Conservation (phyloP, 2,888 invertebrate species). For the Punctoribates punctum region DNA sequence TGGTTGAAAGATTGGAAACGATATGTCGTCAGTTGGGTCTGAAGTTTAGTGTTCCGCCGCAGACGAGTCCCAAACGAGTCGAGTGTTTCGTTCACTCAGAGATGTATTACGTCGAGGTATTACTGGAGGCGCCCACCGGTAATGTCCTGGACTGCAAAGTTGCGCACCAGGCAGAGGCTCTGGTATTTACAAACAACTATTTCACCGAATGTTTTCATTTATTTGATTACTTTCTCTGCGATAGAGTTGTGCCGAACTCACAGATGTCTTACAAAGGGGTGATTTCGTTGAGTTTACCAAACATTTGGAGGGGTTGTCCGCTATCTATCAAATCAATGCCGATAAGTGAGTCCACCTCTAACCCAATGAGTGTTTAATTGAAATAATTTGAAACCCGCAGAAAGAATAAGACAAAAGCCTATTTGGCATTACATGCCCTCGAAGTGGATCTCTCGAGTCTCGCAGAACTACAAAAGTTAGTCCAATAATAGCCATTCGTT, state of each 20-base stretch:
- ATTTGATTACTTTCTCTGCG: neutral
- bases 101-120: slow-evolving; percentile 91
- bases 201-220: neutral
- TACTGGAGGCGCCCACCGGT: slow-evolving; percentile 71
- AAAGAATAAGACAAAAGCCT: slow-evolving; percentile 90
- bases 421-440: slow-evolving; percentile 82
- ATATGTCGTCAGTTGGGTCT: slow-evolving; percentile 77
- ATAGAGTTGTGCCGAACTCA: slow-evolving; percentile 70
- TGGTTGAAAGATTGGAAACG: slow-evolving; percentile 86
- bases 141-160: slow-evolving; percentile 83
- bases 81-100: slow-evolving; percentile 88
- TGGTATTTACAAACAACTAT: slow-evolving; percentile 47
- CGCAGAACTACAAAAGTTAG: slow-evolving; percentile 61
- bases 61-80: slow-evolving; percentile 68
- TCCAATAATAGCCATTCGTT: too few species aligned
- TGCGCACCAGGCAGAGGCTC: slow-evolving; percentile 65
- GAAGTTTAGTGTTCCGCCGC: slow-evolving; percentile 73
- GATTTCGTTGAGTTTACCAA: slow-evolving; percentile 88
- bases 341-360: slow-evolving; percentile 63
- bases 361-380: neutral
- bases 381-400: slow-evolving; percentile 49
- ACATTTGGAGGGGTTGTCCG: slow-evolving; percentile 82
- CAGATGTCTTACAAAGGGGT: slow-evolving; percentile 64
- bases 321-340: slow-evolving; percentile 88
- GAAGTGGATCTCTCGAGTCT: slow-evolving; percentile 81